These are phyloP conservation scores for Rapana venosa DNA, from an alignment of 2,888 invertebrate genomes.

Conservation along the genomic window DNA sequence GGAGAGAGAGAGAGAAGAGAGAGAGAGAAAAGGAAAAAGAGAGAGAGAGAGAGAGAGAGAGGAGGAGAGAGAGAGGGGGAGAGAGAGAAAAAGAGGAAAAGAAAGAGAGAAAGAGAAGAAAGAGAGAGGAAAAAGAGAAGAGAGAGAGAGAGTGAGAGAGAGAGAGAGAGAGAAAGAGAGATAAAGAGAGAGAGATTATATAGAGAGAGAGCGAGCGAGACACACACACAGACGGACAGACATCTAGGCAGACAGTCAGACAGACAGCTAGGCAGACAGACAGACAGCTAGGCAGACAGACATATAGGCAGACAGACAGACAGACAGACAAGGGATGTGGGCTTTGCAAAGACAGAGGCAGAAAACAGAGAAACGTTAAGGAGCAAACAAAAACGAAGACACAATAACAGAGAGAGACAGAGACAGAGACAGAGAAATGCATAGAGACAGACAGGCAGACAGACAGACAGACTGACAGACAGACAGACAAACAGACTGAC, in stretches of 20 bases:
- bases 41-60: too few relatives aligned
- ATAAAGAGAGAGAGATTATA: too few relatives aligned
- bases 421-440: not conserved
- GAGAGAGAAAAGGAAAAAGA: too few relatives aligned
- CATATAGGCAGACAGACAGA: not conserved
- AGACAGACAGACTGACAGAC: slow-evolving; percentile 10
- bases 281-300: not conserved
- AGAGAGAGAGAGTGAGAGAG: not conserved
- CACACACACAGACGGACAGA: not conserved
- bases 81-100: not conserved
- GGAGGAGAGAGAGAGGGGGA: not conserved
- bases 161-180: not conserved
- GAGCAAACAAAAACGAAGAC: not conserved
- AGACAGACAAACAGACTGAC: slow-evolving; percentile 5
- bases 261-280: not conserved
- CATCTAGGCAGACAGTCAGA: not conserved
- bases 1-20: too few relatives aligned
- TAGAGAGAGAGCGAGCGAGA: too few relatives aligned
- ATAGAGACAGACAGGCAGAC: slow-evolving; percentile 8
- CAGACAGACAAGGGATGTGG: slow-evolving; percentile 11
- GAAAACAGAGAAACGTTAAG: not conserved
- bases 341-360: not conserved
- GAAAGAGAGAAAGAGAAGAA: not conserved
- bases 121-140: not conserved
- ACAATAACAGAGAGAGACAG: not conserved